Conservation (phyloP, 2,888 invertebrate genomes). For the Lapara coniferarum region DNA sequence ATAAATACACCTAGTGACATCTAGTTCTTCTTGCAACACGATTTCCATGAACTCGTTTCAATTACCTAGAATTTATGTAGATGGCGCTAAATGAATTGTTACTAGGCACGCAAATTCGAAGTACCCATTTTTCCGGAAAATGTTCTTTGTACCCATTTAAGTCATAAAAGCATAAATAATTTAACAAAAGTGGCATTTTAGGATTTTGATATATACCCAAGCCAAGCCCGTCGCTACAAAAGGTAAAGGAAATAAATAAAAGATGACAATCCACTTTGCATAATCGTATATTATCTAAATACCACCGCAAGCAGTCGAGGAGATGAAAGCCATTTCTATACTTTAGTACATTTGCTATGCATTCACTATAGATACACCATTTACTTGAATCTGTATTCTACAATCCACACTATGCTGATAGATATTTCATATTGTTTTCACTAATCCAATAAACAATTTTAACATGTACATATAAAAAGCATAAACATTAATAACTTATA, state of each 20-base stretch:
- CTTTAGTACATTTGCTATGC: background rate
- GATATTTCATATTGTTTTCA: conserved; percentile 7
- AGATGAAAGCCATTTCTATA: conserved; percentile 17
- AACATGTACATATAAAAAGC: background rate
- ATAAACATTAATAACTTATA: background rate
- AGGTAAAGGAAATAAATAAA: background rate
- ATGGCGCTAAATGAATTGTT: too few species aligned
- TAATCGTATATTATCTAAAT: conserved; percentile 19
- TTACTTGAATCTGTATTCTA: background rate
- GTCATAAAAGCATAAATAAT: too few species aligned
- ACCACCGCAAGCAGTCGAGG: conserved; percentile 25
- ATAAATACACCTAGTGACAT: background rate
- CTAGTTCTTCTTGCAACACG: too few species aligned
- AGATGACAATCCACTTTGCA: background rate
- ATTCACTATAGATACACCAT: background rate
- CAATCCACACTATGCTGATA: background rate
- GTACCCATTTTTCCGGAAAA: too few species aligned
- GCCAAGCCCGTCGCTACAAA: background rate
- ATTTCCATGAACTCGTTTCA: too few species aligned
- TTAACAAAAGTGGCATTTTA: too few species aligned
- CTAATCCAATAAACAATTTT: conserved; percentile 8
- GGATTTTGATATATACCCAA: background rate
- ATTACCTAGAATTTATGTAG: too few species aligned
- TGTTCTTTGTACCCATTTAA: too few species aligned
- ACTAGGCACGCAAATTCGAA: too few species aligned